phyloP scores from a whole-genome alignment of 64 coral and sea anemone genomes.

The Astreopora myriophthalma region DNA sequence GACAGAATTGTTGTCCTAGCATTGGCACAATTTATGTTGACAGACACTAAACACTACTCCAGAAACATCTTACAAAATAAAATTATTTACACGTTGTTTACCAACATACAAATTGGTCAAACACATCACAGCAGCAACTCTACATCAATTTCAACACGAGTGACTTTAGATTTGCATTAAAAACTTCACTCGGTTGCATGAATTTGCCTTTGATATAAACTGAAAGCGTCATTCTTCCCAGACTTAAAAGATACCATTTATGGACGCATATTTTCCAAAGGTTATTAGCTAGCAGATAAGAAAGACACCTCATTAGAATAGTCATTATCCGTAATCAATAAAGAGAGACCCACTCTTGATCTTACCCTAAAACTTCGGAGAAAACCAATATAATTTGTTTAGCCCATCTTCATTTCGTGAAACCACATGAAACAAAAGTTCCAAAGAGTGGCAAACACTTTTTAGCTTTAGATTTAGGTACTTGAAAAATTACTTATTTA shows the following conservation, averaged over 20 bases:
- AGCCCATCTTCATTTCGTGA: background rate
- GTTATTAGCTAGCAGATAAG: background rate
- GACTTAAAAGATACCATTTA: constrained; percentile 21
- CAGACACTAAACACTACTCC: too few relatives aligned
- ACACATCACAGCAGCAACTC: background rate
- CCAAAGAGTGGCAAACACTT: background rate
- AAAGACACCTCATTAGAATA: background rate
- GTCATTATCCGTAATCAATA: background rate
- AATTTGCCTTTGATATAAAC: background rate
- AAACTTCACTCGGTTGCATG: background rate
- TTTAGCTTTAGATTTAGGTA: background rate
- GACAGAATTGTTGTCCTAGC: too few relatives aligned
- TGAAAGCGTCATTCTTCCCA: background rate
- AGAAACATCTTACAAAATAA: too few relatives aligned
- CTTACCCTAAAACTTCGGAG: too few relatives aligned
- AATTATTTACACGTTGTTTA: too few relatives aligned
- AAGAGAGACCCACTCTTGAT: too few relatives aligned
- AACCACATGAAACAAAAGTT: background rate
- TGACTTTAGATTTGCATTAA: background rate
- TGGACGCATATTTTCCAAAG: background rate
- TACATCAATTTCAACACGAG: background rate
- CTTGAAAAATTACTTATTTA: background rate
- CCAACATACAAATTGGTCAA: too few relatives aligned
- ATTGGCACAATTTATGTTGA: too few relatives aligned
- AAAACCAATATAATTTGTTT: background rate